Evolutionary conservation across 2,888 invertebrate genomes (phyloP).

Genomic region (Oscheius sp.): DNA sequence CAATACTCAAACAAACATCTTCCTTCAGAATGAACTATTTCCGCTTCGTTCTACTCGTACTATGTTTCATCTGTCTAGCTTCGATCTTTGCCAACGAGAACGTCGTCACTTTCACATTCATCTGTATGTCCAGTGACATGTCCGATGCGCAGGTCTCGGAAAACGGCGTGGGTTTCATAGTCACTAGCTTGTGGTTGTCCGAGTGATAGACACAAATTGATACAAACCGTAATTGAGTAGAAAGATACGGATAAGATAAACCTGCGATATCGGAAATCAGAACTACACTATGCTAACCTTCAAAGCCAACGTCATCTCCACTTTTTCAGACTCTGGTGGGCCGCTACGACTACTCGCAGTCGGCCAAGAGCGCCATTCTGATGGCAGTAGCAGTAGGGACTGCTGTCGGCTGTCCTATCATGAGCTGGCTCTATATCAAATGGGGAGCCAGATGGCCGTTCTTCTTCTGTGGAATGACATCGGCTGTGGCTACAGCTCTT

Average conservation of each 20-base stretch:
- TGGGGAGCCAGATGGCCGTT: constrained; percentile 62
- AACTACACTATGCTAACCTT: too few species aligned
- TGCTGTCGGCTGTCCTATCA: constrained; percentile 62
- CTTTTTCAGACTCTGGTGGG: constrained; percentile 51
- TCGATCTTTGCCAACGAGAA: constrained; percentile 49
- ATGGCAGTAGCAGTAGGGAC: constrained; percentile 65
- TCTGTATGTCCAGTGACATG: constrained; percentile 61
- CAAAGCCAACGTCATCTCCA: too few species aligned
- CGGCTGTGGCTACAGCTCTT: constrained; percentile 48
- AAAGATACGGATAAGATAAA: background rate
- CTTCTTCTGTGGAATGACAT: constrained; percentile 55
- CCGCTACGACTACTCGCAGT: constrained; percentile 58
- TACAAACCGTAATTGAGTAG: background rate
- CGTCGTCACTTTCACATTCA: constrained; percentile 52
- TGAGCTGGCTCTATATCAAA: constrained; percentile 59
- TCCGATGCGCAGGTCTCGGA: constrained; percentile 40
- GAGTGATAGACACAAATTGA: too few species aligned
- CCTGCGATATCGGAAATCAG: too few species aligned
- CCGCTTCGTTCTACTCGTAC: constrained; percentile 51
- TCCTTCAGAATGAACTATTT: constrained; percentile 31
- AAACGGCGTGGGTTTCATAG: constrained; percentile 45
- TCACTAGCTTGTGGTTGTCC: background rate
- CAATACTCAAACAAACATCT: background rate
- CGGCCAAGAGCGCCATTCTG: constrained; percentile 55
- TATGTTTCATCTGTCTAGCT: constrained; percentile 45